Base-by-base conservation (phyloP, 1,140 invertebrate genomes). In the Drosophila nebulosa region DNA sequence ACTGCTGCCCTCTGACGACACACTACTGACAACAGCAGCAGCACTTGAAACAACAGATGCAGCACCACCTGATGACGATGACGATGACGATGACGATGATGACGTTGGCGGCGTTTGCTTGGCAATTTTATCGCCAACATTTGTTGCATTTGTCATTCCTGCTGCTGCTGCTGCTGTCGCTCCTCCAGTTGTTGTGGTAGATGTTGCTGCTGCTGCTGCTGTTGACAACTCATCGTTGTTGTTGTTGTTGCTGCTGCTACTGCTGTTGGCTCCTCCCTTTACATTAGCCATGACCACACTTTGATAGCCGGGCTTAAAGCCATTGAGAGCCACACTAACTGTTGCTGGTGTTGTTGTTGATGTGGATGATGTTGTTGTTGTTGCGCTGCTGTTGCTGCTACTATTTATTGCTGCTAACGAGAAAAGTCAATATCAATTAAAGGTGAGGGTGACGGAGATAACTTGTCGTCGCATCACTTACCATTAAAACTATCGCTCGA, bases 271-370 rank as follows among this genome's bases (percentile, higher is more conserved):
- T 7, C 14, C 5, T 42, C 67, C 52, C 52, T 85, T 85, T 0
- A 78, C 67, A 35, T 88, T 86, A 64, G 81, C 70, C 78, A 86
- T 86, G 9, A 85, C 81, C 14, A 86, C 78, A 4, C 67, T 78
- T 24, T 86, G 81, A 21, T 86, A 86, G 62, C 78, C 83, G 0
- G 83, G 69, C 70, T 86, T 86, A 21, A 86, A 86, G 42, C 81
- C 81, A 35, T 86, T 86, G 4, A 86, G 12, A 16, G 78, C 64
- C 5, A 85, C 78, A 35, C 78, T 73, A 21, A 74, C 74, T 2
- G 74, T 39, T 2, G 72, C 63, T 50, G 58, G 4, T 5, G 59
- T 30, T 12, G 60, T 21, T 46, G 59, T 16, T 6, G 74, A 39
- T 10, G 64, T 14, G n/a, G 75, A 46, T 24, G 30, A 24, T 55